These are phyloP conservation scores for Eriocheir sinensis DNA, from an alignment of 1,140 invertebrate species.

Conservation along the genomic window DNA sequence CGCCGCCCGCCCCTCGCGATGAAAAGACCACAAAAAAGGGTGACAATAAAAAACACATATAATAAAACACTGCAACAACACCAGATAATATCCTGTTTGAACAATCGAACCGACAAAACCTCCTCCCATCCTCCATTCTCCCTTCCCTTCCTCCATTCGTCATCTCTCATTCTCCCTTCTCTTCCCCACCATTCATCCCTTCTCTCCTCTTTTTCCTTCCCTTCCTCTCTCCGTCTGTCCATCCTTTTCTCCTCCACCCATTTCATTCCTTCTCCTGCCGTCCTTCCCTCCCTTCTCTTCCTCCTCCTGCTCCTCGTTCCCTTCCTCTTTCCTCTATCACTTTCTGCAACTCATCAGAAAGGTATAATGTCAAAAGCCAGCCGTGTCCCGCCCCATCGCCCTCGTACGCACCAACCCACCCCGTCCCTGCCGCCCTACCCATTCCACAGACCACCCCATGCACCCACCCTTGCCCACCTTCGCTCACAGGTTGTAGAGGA, in stretches of 20 bases:
- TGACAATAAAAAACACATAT: too few species aligned
- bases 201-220: not conserved
- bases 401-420: not conserved
- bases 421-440: not conserved
- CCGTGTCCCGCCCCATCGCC: too few species aligned
- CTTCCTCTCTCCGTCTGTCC: not conserved
- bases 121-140: not conserved
- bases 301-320: not conserved
- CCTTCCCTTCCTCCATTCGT: not conserved
- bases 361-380: too few species aligned
- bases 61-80: too few species aligned
- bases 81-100: not conserved
- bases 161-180: not conserved
- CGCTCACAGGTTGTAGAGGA: too few species aligned
- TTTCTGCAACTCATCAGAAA: conserved; percentile 2
- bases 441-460: not conserved
- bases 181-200: not conserved
- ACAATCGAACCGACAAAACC: not conserved
- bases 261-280: not conserved
- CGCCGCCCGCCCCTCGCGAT: too few species aligned
- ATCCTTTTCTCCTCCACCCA: not conserved
- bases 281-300: not conserved
- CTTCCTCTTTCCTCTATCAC: not conserved
- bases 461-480: too few species aligned
- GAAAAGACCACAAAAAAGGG: too few species aligned